Evolutionary conservation across 2,888 invertebrate genomes (phyloP).

Genomic region (Drosophila pullipes): DNA sequence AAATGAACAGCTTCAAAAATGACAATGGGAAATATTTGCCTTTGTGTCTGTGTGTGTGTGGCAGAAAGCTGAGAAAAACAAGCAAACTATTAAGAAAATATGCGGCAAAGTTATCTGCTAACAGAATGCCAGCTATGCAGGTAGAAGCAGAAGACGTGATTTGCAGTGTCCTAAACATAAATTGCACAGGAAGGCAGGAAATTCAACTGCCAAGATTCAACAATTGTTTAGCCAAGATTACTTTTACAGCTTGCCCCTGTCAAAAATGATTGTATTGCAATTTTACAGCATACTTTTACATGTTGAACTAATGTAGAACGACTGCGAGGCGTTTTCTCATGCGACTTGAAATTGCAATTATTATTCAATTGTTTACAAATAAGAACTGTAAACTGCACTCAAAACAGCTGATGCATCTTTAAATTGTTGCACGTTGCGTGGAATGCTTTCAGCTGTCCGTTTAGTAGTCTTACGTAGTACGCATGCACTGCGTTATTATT

Average conservation of each 20-base stretch:
- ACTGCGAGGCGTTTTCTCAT: not conserved
- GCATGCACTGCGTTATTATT: not conserved
- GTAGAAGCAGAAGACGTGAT: not conserved
- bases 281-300: not conserved
- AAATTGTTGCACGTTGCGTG: not conserved
- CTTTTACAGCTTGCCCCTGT: too few relatives aligned
- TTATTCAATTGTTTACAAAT: not conserved
- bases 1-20: slow-evolving; percentile 11
- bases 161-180: not conserved
- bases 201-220: not conserved
- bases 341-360: not conserved
- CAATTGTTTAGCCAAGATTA: not conserved
- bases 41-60: slow-evolving; percentile 5
- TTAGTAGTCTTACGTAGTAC: not conserved
- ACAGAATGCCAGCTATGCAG: slow-evolving; percentile 15
- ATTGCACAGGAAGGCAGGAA: not conserved
- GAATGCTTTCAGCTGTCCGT: too few relatives aligned
- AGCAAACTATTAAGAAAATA: slow-evolving; percentile 54
- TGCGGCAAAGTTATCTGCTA: slow-evolving; percentile 40
- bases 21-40: not conserved
- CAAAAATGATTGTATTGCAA: not conserved
- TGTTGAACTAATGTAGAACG: not conserved
- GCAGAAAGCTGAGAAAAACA: slow-evolving; percentile 4
- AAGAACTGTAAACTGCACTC: not conserved
- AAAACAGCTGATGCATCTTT: not conserved